Evolutionary conservation across 2,888 invertebrate genomes (phyloP).

Genomic region (Cerastis leucographa): DNA sequence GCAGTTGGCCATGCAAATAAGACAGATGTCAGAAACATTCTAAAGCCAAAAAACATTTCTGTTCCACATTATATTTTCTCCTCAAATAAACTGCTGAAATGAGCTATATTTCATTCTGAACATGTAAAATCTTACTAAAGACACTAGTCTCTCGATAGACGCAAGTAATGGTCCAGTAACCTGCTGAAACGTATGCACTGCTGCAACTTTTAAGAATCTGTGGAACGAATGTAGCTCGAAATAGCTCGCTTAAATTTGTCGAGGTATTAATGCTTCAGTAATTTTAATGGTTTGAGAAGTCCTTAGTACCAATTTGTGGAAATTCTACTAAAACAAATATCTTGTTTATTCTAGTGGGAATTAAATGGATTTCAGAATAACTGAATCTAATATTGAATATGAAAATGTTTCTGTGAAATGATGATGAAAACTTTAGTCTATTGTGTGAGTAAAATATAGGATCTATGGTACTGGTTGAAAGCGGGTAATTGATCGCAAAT

Average conservation of each 20-base stretch:
- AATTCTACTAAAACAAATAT: background rate
- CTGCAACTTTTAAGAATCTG: constrained; percentile 42
- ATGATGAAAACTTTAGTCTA: no score
- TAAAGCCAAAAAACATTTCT: background rate
- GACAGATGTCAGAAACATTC: constrained; percentile 29
- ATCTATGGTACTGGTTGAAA: background rate
- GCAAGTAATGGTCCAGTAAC: constrained; percentile 50
- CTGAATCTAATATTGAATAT: background rate
- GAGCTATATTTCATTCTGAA: constrained; percentile 7
- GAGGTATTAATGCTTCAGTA: background rate
- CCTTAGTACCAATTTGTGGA: background rate
- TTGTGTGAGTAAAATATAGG: no score
- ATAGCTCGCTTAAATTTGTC: constrained; percentile 11
- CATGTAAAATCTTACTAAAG: constrained; percentile 24
- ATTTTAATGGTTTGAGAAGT: background rate
- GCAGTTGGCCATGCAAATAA: constrained; percentile 3
- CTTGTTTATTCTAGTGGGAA: background rate
- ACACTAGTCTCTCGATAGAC: constrained; percentile 10
- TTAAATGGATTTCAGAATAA: background rate
- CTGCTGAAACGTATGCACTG: constrained; percentile 45
- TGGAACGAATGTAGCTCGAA: constrained; percentile 1
- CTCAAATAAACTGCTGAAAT: background rate
- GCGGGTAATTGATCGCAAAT: background rate
- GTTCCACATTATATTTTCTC: background rate
- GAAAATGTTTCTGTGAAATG: no score